These are phyloP conservation scores for Asarcornis scutulata DNA, from an alignment of 2,113 vertebrate genomes.

Conservation along the genomic window DNA sequence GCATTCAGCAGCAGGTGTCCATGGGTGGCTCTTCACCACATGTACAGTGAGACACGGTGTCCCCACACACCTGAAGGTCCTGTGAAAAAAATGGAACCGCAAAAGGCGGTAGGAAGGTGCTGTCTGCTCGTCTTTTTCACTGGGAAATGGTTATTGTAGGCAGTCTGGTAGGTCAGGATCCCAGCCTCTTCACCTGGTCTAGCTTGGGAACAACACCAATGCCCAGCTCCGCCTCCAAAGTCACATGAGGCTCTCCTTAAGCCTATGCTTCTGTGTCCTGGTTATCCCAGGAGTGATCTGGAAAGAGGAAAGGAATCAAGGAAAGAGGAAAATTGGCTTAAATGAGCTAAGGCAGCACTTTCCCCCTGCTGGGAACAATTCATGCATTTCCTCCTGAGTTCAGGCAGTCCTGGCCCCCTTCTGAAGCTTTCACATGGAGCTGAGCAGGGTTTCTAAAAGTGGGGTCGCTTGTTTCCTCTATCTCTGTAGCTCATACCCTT, in stretches of 20 bases:
- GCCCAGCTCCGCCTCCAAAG: neutral
- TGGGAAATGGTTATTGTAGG: neutral
- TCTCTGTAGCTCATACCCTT: neutral
- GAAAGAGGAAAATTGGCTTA: neutral
- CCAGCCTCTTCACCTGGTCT: rapidly evolving
- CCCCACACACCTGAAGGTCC: too few species aligned
- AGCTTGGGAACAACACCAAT: neutral
- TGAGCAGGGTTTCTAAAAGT: neutral
- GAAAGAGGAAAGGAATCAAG: neutral
- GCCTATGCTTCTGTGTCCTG: neutral
- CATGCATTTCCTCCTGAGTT: neutral
- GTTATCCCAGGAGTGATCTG: neutral
- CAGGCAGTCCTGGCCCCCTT: neutral
- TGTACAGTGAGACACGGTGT: too few species aligned
- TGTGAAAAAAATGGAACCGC: neutral
- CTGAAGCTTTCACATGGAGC: neutral
- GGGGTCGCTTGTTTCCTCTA: neutral
- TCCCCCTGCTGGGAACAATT: neutral
- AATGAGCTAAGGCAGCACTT: neutral
- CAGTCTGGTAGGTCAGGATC: neutral
- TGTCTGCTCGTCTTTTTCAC: neutral
- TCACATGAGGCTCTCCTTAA: neutral
- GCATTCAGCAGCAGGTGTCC: too few species aligned
- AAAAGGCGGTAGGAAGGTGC: neutral
- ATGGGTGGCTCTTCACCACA: too few species aligned